Evolutionary conservation across 2,797 vertebrate species (phyloP).

Genomic region (Hyperoplus lanceolatus): DNA sequence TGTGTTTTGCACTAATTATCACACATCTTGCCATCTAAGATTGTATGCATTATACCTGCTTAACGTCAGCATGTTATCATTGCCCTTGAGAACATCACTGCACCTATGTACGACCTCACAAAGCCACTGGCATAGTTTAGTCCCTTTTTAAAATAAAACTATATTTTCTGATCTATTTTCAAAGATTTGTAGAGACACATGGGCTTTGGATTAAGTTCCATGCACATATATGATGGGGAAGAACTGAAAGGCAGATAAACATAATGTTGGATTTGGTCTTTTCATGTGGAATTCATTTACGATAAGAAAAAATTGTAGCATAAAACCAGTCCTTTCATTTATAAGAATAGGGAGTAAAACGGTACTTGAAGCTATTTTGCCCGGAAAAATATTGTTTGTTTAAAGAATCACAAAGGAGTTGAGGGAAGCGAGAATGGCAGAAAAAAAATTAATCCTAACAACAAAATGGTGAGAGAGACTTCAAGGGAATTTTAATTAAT

Average conservation of each 20-base stretch:
- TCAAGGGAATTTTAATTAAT: not conserved
- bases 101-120: not conserved
- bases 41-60: not conserved
- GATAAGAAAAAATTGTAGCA: not conserved
- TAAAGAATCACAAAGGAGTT: constrained; percentile 2
- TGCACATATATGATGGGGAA: not conserved
- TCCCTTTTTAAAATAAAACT: not conserved
- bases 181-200: too few species aligned
- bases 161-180: not conserved
- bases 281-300: not conserved
- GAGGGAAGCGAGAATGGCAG: not conserved
- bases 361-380: not conserved
- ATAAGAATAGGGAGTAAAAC: not conserved
- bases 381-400: not conserved
- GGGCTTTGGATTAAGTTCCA: not conserved
- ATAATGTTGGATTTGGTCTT: constrained; percentile 1
- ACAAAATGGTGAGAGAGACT: not conserved
- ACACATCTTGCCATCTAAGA: not conserved
- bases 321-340: not conserved
- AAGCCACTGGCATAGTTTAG: not conserved
- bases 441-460: not conserved
- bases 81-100: not conserved
- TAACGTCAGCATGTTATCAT: not conserved
- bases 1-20: not conserved
- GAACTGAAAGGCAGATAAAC: not conserved